These are phyloP conservation scores for Hydractinia symbiolongicarpus DNA, from an alignment of 30 jellyfish, hydroid and myxozoan genomes.

Conservation along the genomic window DNA sequence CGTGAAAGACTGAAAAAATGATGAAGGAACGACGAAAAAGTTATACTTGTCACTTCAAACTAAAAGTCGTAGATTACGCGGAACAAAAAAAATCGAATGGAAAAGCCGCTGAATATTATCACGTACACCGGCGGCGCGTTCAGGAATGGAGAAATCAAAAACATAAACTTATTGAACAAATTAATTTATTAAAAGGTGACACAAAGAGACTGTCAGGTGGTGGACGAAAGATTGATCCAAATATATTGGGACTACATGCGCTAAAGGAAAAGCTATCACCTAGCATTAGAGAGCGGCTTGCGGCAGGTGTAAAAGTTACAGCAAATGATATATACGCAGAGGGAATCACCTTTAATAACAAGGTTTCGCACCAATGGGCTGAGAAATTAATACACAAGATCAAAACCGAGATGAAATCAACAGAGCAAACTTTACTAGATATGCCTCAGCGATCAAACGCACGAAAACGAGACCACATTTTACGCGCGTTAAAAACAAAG, in stretches of 20 bases:
- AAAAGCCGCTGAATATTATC: constrained; percentile 13
- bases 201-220: constrained; percentile 21
- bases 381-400: neutral
- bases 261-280: neutral
- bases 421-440: neutral
- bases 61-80: constrained; percentile 19
- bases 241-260: neutral
- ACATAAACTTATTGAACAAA: constrained; percentile 10
- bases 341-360: neutral
- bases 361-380: neutral
- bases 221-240: constrained; percentile 10
- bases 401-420: neutral
- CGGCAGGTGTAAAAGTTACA: neutral
- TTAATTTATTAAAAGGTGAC: neutral
- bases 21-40: constrained; percentile 17
- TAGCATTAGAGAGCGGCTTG: neutral
- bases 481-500: neutral
- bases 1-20: neutral
- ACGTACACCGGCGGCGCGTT: constrained; percentile 24
- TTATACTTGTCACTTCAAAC: constrained; percentile 20
- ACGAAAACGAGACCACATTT: constrained; percentile 9
- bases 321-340: neutral
- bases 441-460: constrained; percentile 1
- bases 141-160: constrained; percentile 26
- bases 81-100: neutral